Percentiles rank a stretch among this genome's conserved stretches.
Conservation (phyloP, 2,113 vertebrate species). For the Mus spicilegus region DNA sequence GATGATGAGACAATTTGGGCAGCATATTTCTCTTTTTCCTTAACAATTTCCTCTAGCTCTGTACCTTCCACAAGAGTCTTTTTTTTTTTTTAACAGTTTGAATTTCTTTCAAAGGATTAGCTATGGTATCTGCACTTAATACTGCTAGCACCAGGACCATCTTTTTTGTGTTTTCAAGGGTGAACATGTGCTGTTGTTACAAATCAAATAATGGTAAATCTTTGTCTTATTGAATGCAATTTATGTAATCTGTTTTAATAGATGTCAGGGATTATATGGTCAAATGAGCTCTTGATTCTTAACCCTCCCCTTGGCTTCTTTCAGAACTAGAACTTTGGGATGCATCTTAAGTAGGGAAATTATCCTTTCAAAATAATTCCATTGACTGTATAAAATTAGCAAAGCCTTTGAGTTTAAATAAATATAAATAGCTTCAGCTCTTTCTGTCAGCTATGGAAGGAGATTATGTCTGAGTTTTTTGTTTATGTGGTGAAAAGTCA, state of each 20-base stretch:
- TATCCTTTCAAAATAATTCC: constrained; percentile 50
- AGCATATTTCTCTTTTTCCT: constrained; percentile 35
- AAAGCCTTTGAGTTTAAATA: not conserved
- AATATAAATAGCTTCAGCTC: not conserved
- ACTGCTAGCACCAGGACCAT: constrained; percentile 41
- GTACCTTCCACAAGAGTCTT: not conserved
- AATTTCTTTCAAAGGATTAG: constrained; percentile 73
- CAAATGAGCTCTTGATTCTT: constrained; percentile 55
- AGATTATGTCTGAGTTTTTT: not conserved
- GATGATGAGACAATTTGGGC: constrained; percentile 42
- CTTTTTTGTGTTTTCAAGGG: constrained; percentile 67
- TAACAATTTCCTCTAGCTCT: not conserved
- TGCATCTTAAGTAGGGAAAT: constrained; percentile 52
- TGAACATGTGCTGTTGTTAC: constrained; percentile 57
- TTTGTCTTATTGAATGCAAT: constrained; percentile 70
- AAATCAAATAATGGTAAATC: constrained; percentile 62
- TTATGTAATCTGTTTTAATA: constrained; percentile 75
- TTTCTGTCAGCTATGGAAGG: not conserved
- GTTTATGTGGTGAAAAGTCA: not conserved
- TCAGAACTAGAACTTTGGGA: constrained; percentile 55
- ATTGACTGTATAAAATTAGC: constrained; percentile 27
- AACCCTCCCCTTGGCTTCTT: constrained; percentile 26
- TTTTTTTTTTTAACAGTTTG: constrained; percentile 45
- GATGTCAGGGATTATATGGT: constrained; percentile 62
- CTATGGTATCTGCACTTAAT: constrained; percentile 61